Evolutionary conservation across 2,888 invertebrate species (phyloP).

Genomic region (Oscheius sp.): DNA sequence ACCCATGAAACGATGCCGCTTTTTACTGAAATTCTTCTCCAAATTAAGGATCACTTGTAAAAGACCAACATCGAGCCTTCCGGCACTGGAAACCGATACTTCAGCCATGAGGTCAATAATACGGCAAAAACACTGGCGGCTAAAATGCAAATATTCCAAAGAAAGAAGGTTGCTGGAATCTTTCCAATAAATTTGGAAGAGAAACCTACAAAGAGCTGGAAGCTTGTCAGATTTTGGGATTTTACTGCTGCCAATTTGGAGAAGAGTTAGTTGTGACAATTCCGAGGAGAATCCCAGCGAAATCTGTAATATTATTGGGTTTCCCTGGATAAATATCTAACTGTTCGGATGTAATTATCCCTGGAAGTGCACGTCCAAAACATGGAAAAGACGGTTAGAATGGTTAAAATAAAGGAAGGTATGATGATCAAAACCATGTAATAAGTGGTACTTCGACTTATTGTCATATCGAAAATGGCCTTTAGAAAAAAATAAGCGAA

Average conservation of each 20-base stretch:
- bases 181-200: background rate
- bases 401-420: background rate
- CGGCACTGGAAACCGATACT: slow-evolving; percentile 15
- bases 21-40: background rate
- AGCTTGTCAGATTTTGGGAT: slow-evolving; percentile 14
- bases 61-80: slow-evolving; percentile 4
- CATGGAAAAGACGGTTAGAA: background rate
- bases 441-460: background rate
- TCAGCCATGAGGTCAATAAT: slow-evolving; percentile 8
- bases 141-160: slow-evolving; percentile 17
- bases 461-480: background rate
- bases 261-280: slow-evolving; percentile 15
- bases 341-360: background rate
- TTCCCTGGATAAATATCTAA: background rate
- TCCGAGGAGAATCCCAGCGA: slow-evolving; percentile 17
- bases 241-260: slow-evolving; percentile 8
- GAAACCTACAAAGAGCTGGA: background rate
- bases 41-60: background rate
- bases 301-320: background rate
- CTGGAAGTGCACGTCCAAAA: background rate
- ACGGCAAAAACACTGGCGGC: slow-evolving; percentile 19
- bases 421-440: slow-evolving; percentile 1
- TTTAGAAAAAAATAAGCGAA: background rate
- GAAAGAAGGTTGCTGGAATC: slow-evolving; percentile 7
- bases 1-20: background rate